phyloP scores from a whole-genome alignment of 1,140 invertebrate species.

The Diorhabda sublineata region DNA sequence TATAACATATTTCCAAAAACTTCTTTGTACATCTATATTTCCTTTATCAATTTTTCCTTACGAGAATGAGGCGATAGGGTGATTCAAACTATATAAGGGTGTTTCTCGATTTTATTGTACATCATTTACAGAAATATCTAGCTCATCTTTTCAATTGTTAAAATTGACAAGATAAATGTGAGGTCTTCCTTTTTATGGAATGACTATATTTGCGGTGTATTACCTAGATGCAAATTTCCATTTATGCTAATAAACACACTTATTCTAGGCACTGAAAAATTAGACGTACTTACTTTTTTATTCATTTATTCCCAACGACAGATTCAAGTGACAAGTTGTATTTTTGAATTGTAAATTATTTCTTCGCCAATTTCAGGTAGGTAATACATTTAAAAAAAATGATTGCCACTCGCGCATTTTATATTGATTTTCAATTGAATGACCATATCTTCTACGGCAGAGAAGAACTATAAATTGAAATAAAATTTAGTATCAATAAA shows the following conservation, averaged over 20 bases:
- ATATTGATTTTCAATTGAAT: no score
- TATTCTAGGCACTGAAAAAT: slow-evolving; percentile 18
- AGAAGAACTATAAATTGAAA: no score
- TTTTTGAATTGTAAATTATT: slow-evolving; percentile 20
- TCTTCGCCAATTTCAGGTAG: not conserved
- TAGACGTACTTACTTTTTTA: slow-evolving; percentile 17
- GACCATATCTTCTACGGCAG: no score
- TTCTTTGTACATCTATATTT: no score
- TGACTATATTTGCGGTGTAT: slow-evolving; percentile 16
- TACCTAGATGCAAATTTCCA: slow-evolving; percentile 19
- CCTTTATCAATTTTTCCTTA: no score
- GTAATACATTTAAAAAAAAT: no score
- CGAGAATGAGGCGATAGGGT: no score
- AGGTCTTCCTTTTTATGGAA: slow-evolving; percentile 9
- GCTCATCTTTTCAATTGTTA: slow-evolving; percentile 8
- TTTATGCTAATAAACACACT: slow-evolving; percentile 18
- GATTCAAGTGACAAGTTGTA: not conserved
- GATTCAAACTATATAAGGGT: not conserved
- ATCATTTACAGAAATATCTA: not conserved
- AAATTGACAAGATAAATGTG: slow-evolving; percentile 16
- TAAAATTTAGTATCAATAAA: no score
- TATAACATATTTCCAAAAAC: no score
- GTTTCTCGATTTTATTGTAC: not conserved
- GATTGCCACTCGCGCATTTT: no score
- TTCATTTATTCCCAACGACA: slow-evolving; percentile 5